Conservation (phyloP, 2,888 invertebrate species). For the Lycocerus yunnanus region DNA sequence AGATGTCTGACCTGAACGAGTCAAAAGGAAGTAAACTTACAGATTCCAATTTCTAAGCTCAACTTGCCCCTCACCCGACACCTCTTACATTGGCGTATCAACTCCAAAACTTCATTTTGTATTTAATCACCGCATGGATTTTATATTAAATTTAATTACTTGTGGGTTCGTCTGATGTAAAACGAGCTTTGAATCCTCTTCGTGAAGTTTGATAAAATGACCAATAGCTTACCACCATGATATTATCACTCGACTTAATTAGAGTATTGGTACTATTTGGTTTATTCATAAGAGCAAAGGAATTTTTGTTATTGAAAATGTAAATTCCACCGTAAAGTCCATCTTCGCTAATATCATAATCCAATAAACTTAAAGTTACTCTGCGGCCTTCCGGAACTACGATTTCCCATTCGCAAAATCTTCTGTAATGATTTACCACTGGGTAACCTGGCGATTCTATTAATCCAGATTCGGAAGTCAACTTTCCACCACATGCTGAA, state of each 20-base stretch:
- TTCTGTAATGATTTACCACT: slow-evolving; percentile 49
- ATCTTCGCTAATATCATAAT: slow-evolving; percentile 60
- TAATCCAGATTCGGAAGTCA: slow-evolving; percentile 67
- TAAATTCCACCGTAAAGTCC: slow-evolving; percentile 36
- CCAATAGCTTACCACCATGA: slow-evolving; percentile 66
- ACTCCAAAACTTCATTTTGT: too few species aligned
- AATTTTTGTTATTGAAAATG: slow-evolving; percentile 53
- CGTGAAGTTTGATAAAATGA: slow-evolving; percentile 56
- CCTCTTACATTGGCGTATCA: too few species aligned
- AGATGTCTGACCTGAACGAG: too few species aligned
- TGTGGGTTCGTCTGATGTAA: slow-evolving; percentile 64
- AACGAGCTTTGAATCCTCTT: slow-evolving; percentile 74
- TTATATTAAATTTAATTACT: slow-evolving; percentile 54
- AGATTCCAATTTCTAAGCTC: too few species aligned
- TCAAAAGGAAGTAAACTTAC: too few species aligned
- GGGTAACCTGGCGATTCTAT: slow-evolving; percentile 78
- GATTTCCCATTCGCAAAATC: slow-evolving; percentile 73
- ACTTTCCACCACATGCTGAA: slow-evolving; percentile 69
- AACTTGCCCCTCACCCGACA: too few species aligned
- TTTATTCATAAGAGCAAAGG: slow-evolving; percentile 51
- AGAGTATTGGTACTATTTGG: slow-evolving; percentile 50
- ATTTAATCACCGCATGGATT: too few species aligned
- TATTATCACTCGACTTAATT: slow-evolving; percentile 68
- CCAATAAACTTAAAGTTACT: slow-evolving; percentile 65
- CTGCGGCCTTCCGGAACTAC: slow-evolving; percentile 65